These are phyloP conservation scores for Larimichthys polyactis DNA, from an alignment of 2,113 vertebrate genomes.

Conservation along the genomic window DNA sequence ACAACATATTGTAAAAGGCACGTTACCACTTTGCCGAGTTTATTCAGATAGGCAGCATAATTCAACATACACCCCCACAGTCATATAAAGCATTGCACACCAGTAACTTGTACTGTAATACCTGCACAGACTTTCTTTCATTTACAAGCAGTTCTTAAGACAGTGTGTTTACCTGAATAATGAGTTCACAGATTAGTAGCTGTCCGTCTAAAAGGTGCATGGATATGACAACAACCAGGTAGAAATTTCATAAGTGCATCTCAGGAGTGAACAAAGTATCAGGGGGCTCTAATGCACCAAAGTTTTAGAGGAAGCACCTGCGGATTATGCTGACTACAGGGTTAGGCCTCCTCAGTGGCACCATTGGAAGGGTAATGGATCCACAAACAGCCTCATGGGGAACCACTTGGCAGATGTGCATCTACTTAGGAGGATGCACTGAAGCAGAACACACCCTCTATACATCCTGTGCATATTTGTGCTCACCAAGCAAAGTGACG, in stretches of 20 bases:
- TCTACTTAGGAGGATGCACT: constrained; percentile 72
- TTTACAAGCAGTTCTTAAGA: constrained; percentile 42
- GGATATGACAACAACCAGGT: constrained; percentile 36
- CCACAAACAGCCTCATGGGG: constrained; percentile 74
- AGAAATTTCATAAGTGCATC: constrained; percentile 32
- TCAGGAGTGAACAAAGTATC: constrained; percentile 36
- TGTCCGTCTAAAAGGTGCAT: constrained; percentile 43
- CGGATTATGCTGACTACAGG: constrained; percentile 72
- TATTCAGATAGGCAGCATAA: constrained; percentile 56
- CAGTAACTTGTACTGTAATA: constrained; percentile 5
- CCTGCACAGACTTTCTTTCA: constrained; percentile 24
- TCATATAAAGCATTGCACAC: constrained; percentile 29
- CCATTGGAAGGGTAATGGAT: constrained; percentile 76
- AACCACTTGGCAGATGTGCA: constrained; percentile 68
- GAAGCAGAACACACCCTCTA: constrained; percentile 45
- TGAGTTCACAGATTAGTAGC: constrained; percentile 35
- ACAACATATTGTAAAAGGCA: constrained; percentile 47
- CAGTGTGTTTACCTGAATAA: constrained; percentile 52
- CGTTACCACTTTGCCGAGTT: constrained; percentile 40
- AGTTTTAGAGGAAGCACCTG: constrained; percentile 65
- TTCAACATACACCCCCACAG: constrained; percentile 14
- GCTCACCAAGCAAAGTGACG: constrained; percentile 48
- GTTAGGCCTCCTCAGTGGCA: constrained; percentile 62
- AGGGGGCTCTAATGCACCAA: constrained; percentile 58
- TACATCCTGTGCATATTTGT: constrained; percentile 67